Base-by-base conservation (phyloP, 2,113 vertebrate genomes). In the Galemys pyrenaicus region DNA sequence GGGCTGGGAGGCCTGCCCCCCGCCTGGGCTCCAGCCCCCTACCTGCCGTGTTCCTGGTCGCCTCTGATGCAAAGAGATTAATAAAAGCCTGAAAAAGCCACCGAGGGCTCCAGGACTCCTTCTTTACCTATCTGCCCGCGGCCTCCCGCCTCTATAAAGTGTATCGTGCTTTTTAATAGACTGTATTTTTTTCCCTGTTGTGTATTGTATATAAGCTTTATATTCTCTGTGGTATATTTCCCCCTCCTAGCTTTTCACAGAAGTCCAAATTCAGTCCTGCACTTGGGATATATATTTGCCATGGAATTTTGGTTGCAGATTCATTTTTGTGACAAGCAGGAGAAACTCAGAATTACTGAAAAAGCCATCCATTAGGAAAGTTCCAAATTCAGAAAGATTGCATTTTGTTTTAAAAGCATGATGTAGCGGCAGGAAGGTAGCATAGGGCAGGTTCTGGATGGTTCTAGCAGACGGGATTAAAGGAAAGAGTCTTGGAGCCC, bases 321-420 rank as follows among this genome's bases (percentile, higher is more conserved):
- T 89, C n/a, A 70, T 83, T 83, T 92, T 86, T 90, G 49, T 89
- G 62, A 75, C 71, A n/a, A 28, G 39, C 9, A 10, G 28, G 24
- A 91, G 35, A 71, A 92, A 82, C 28, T 39, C 77, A 79, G 70
- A 92, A 37, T 94, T 56, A 37, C 58, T 71, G 54, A 37, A 64
- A 15, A 80, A 71, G 24, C 3, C 46, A 24, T 75, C 54, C 1
- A 30, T 49, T 80, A 54, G 75, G 87, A 88, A 74, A 44, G 51
- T 70, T 16, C 22, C 58, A 88, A 32, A 56, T 84, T 79, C 22
- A 44, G 30, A 84, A 80, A 85, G 86, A 78, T 44, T 9, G 20
- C 8, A 35, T 84, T 86, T 82, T 95, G 35, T 51, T 78, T 93
- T 65, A 78, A 28, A 87, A 90, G 41, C 71, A 26, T n/a, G n/a